A percentile compares a stretch with the other conserved stretches of the same genome.
phyloP scores from a whole-genome alignment of 2,113 vertebrate genomes.

The Tretioscincus oriximinensis region DNA sequence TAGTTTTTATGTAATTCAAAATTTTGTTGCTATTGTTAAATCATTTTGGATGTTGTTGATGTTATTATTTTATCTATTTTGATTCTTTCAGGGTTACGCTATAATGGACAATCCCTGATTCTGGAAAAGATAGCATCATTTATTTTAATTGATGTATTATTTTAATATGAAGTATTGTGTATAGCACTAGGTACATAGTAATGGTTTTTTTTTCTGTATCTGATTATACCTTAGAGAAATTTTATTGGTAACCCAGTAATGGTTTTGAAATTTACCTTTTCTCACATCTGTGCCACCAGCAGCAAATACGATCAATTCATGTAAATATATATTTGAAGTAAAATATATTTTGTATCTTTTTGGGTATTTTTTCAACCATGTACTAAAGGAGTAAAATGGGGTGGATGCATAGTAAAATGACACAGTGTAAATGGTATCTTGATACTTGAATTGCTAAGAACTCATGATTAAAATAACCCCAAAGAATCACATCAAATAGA shows the following conservation, averaged over 20 bases:
- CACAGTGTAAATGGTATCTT: no score
- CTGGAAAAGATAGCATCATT: no score
- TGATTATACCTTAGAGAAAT: neutral
- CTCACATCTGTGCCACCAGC: neutral
- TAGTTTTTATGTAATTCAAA: no score
- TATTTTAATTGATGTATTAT: neutral
- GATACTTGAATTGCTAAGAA: no score
- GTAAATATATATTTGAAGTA: conserved; percentile 28
- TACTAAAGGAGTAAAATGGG: neutral
- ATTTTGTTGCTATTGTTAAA: no score
- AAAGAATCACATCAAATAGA: no score
- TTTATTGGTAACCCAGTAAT: neutral
- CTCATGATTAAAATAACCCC: no score
- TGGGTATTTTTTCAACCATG: neutral
- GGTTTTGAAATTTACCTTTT: neutral
- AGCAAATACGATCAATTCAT: neutral
- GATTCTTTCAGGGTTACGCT: no score
- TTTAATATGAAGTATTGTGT: no score
- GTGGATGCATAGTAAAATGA: neutral
- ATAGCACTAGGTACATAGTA: neutral
- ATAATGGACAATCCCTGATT: neutral
- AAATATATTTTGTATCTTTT: neutral
- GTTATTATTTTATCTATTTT: no score
- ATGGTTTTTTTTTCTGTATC: neutral
- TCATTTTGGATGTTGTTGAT: no score